Evolutionary conservation across 2,113 vertebrate genomes (phyloP), one percentile per base, ranked within the genome.

Genomic region (Thomomys bottae): DNA sequence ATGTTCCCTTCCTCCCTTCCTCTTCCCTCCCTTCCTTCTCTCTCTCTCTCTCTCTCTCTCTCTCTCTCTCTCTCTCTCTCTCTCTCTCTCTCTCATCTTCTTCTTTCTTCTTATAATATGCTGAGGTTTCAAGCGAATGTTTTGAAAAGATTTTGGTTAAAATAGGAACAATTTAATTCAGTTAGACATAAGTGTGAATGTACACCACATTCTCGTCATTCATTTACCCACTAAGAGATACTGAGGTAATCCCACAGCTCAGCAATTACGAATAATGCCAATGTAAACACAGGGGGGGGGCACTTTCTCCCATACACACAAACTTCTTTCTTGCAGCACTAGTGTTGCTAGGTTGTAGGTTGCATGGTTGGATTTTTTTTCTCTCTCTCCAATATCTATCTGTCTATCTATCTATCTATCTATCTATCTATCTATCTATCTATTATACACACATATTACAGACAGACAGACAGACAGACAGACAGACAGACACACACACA

Each of bases 91-190:
- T 32, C 17, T 20, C 23, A 5, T 67, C 18, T 5, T 80, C 32
- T 10, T 75, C 28, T 8, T 87, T 36, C 20, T 80, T 57, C 38
- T 40, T 66, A 14, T 81, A 70, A 77, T 64, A 49, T 2, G 14
- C 86, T 10, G 28, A 64, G 63, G 42, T 84, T 89, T n/a, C 36
- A 80, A 92, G 57, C 20, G n/a, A 64, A 34, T 77, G 14, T 85
- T 28, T 54, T 77, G 26, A 64, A 84, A 77, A 64, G 30, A 88
- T 59, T 80, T 68, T 85, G 68, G 18, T 84, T 84, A 88, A 88
- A 24, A 70, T 64, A 75, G 2, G 87, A 72, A 11, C 26, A 63
- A 59, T 68, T 66, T 77, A 91, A 87, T 57, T 86, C 9, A 70
- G 54, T 42, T 86, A 71, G 67, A 79, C 24, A 67, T 24, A 68